Percentiles rank a stretch among this genome's conserved stretches.
Evolutionary conservation across 2,888 invertebrate species (phyloP).

Genomic region (Thysanoteuthis rhombus): DNA sequence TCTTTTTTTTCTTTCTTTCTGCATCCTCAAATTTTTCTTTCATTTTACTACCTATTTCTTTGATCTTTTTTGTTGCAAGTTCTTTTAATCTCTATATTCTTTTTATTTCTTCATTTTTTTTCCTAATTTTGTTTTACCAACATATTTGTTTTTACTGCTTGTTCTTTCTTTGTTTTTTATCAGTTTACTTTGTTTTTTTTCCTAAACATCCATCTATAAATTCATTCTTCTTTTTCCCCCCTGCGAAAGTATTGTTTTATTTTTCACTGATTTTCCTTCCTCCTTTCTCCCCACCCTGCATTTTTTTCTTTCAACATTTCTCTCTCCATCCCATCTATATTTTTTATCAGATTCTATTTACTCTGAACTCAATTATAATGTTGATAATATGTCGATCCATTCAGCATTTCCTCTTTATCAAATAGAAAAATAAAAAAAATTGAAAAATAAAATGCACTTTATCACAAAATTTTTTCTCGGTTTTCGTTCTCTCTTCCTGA

Average conservation of each 20-base stretch:
- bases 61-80: background rate
- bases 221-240: background rate
- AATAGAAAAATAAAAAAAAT: background rate
- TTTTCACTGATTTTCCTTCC: background rate
- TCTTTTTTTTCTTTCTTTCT: background rate
- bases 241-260: too few species aligned
- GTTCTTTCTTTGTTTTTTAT: background rate
- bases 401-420: conserved; percentile 12
- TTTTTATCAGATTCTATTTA: conserved; percentile 1
- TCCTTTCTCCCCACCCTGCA: background rate
- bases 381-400: conserved; percentile 12
- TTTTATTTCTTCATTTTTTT: background rate
- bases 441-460: background rate
- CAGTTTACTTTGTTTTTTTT: background rate
- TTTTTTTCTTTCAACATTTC: background rate
- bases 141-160: background rate
- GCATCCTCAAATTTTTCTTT: background rate
- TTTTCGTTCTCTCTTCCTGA: background rate
- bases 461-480: too few species aligned
- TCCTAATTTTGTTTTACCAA: background rate
- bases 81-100: background rate
- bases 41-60: background rate
- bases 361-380: conserved; percentile 12
- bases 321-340: too few species aligned
- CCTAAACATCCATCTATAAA: background rate